Evolutionary conservation across 2,888 invertebrate species (phyloP).

Genomic region (Pristionchus entomophagus): DNA sequence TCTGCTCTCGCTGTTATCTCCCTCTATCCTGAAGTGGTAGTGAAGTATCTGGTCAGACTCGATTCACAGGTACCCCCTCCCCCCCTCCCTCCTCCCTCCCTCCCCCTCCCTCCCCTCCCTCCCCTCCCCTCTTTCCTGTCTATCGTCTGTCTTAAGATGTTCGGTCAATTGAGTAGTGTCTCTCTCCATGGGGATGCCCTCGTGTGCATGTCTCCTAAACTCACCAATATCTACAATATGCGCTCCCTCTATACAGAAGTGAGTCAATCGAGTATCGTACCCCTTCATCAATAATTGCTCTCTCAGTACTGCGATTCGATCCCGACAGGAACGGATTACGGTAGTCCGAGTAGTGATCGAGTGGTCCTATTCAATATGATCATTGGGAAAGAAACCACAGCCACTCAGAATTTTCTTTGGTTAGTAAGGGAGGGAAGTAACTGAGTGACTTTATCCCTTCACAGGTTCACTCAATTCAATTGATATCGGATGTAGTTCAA

Average conservation of each 20-base stretch:
- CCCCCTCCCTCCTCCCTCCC: not conserved
- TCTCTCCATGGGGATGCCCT: not conserved
- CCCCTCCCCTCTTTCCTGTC: not conserved
- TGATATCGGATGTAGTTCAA: not conserved
- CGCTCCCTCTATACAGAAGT: constrained; percentile 6
- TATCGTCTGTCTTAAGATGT: not conserved
- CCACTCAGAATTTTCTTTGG: not conserved
- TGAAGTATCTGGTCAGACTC: constrained; percentile 23
- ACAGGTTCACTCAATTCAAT: not conserved
- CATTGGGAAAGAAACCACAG: constrained; percentile 6
- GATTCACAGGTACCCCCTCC: not conserved
- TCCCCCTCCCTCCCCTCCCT: not conserved
- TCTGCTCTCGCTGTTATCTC: not conserved
- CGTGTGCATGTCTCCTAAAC: not conserved
- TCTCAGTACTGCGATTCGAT: not conserved
- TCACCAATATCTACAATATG: constrained; percentile 25
- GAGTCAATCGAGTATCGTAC: not conserved
- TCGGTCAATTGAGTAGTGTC: not conserved
- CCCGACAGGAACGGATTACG: not conserved
- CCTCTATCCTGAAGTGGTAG: not conserved
- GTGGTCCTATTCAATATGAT: constrained; percentile 38
- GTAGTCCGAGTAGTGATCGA: not conserved
- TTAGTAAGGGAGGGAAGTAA: not conserved
- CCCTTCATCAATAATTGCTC: not conserved
- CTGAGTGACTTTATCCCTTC: too few relatives aligned